Base-by-base conservation (phyloP, 92 coral and sea anemone species). In the Palythoa heliodiscus region DNA sequence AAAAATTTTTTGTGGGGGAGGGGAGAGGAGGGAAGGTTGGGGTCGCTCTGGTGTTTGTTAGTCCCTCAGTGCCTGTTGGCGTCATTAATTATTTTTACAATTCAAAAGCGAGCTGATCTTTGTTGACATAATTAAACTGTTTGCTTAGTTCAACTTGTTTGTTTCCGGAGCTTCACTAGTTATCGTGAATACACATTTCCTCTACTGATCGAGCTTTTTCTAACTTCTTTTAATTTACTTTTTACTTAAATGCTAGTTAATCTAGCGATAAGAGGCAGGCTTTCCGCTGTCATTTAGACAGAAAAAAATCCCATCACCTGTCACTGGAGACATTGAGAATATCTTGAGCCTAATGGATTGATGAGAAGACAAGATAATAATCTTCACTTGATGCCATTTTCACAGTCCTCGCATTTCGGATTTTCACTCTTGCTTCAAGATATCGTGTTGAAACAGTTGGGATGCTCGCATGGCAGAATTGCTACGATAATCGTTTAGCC, bases 371-470 rank as follows among this genome's bases (percentile, higher is more conserved):
- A 37, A 80, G 84, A 80, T 80, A 80, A 80, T 64, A 17, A 39
- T 64, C 74, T 54, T 52, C 72, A 80, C 47, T 80, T 80, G 75
- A 67, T 48, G 40, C 58, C 63, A 80, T 68, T 66, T 66, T 63
- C 25, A 4, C 23, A 63, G 22, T 63, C 43, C 74, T 80, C 84
- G 17, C 73, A 80, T 22, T 67, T 80, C 73, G 84, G 72, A 13
- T 66, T 40, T 80, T n/a, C 73, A 66, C 57, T 20, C 38, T 79
- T 11, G 13, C 38, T 20, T 43, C 25, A 52, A 55, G 68, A 72
- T 85, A 89, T 89, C 87, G 92, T 70, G 85, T 82, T 86, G 87
- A 82, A 89, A 82, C 87, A 82, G 90, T 86, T 75, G 87, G 87
- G 39, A 55, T 16, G 68, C 63, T 52, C 71, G 52, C 15, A 64